Percentiles rank a stretch among this genome's conserved stretches.
These are phyloP conservation scores for Cyclopterus lumpus DNA, from an alignment of 2,797 vertebrate genomes.

Conservation along the genomic window DNA sequence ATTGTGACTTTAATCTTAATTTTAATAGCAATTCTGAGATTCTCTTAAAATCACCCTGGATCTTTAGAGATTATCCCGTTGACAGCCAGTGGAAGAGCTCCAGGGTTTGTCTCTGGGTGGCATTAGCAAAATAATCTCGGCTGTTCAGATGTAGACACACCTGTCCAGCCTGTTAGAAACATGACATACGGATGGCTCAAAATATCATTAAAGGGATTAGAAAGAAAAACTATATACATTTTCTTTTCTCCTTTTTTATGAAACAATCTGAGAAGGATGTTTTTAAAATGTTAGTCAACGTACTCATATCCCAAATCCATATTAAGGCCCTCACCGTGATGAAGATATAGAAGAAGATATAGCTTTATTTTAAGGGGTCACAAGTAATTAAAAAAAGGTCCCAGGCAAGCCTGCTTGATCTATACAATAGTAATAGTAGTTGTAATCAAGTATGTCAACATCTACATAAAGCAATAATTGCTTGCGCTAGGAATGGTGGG, in stretches of 20 bases:
- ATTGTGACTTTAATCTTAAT: constrained; percentile 15
- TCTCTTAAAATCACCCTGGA: background rate
- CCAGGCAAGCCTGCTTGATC: background rate
- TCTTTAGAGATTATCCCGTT: constrained; percentile 33
- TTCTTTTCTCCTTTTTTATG: background rate
- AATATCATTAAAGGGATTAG: background rate
- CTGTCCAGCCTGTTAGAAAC: constrained; percentile 16
- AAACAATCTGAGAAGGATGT: no score
- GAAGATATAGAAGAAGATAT: no score
- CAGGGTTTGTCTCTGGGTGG: constrained; percentile 28
- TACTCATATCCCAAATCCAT: no score
- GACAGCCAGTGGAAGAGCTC: constrained; percentile 30
- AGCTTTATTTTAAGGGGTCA: background rate
- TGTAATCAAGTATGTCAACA: background rate
- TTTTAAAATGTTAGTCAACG: no score
- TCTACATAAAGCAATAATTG: background rate
- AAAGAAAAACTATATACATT: background rate
- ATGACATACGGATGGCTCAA: background rate
- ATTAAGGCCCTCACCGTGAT: no score
- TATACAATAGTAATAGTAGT: background rate
- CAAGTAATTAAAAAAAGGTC: background rate
- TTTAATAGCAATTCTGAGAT: constrained; percentile 29
- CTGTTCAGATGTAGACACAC: background rate
- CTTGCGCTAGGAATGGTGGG: background rate
- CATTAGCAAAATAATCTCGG: constrained; percentile 1